Base-by-base conservation (phyloP, 1,140 invertebrate species). In the Babylonia areolata region DNA sequence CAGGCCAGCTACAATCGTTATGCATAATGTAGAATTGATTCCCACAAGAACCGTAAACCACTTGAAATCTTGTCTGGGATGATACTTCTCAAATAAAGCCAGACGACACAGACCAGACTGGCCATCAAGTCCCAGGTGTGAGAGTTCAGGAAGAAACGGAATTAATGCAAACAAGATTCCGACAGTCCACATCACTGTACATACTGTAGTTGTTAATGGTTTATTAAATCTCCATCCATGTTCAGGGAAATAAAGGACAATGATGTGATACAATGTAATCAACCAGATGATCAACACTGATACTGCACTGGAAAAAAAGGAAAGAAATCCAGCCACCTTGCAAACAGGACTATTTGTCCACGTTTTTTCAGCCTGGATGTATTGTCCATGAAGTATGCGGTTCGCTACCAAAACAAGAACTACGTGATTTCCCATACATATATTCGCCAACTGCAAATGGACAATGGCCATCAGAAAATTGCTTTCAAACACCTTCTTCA, bases 211-310 rank as follows among this genome's bases (percentile, higher is more conserved):
- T 2, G 83, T 58, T 12, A 80, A 87, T 9, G 58, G 58, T n/a
- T 23, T 31, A 39, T 80, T 69, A 77, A 87, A 87, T 35, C 64
- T 81, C 28, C 37, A 87, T 3, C 89, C 64, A 20, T 69, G 84
- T 17, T 84, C 58, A 0, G 92, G 90, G 79, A 89, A 92, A 20
- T 89, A 86, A 39, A 93, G 85, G 28, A 83, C 88, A 1, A 91
- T 37, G 54, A 91, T 88, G 15, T 91, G 80, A 77, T 93, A 91
- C 15, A 91, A 17, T 1, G 93, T 91, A 3, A 93, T 92, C 0
- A 92, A 75, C 37, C 84, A 87, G 0, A 93, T 85, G 75, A 90
- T 90, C 77, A 90, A 78, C 23, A 89, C 88, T 1, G 91, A 92
- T 3, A 87, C 84, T 58, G 92, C 90, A 54, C 86, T 90, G 17